Conservation (phyloP, 2,113 vertebrate genomes). For the Sardina pilchardus region DNA sequence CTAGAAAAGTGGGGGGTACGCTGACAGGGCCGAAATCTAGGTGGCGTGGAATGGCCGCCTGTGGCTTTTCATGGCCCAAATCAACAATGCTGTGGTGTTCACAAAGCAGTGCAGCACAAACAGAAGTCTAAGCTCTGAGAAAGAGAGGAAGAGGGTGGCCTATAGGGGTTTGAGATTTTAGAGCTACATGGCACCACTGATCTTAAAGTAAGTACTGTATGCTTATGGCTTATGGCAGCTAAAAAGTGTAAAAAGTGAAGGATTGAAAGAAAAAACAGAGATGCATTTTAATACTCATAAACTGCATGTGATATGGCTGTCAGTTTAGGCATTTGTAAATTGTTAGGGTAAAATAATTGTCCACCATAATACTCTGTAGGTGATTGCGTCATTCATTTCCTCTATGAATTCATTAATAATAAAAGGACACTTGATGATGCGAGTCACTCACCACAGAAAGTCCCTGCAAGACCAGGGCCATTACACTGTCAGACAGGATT, state of each 20-base stretch:
- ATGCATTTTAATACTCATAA: no score
- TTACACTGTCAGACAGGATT: neutral
- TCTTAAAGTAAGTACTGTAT: no score
- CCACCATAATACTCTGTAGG: no score
- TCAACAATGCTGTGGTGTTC: neutral
- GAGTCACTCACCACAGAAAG: neutral
- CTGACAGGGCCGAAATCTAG: conserved; percentile 34
- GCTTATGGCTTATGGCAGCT: no score
- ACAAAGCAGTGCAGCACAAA: neutral
- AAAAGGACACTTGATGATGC: neutral
- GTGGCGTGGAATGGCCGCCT: neutral
- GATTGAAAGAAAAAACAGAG: no score
- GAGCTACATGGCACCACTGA: neutral
- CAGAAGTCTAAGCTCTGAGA: neutral
- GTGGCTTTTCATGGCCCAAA: neutral
- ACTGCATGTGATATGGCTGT: no score
- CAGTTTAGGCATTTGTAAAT: no score
- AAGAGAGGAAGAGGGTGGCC: neutral
- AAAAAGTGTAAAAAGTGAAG: no score
- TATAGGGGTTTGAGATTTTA: neutral
- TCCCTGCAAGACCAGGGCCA: neutral
- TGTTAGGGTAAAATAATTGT: no score
- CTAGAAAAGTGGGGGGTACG: neutral
- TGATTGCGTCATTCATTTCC: no score
- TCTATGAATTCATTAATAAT: neutral